A percentile compares a stretch with the other conserved stretches of the same genome.
Evolutionary conservation across 2,113 vertebrate genomes (phyloP).

Genomic region (Brachypodius melanocephalos): DNA sequence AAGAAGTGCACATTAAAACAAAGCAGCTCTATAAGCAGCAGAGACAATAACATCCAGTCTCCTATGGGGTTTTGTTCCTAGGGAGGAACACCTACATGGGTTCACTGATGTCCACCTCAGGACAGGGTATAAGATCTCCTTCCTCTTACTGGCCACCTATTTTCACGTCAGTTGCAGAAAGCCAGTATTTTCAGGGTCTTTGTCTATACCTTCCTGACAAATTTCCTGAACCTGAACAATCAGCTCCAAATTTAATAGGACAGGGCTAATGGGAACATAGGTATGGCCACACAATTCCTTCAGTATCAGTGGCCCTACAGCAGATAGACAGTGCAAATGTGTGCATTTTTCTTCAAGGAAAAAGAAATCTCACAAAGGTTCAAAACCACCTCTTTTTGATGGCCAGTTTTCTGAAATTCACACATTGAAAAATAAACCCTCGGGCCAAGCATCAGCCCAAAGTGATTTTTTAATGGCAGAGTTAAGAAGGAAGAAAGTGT

Average conservation of each 20-base stretch:
- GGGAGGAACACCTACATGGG: background rate
- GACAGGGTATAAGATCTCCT: background rate
- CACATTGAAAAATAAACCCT: background rate
- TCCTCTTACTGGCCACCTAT: background rate
- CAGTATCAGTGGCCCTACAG: background rate
- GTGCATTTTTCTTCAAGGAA: background rate
- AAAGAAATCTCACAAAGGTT: background rate
- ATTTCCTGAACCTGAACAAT: background rate
- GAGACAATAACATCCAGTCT: background rate
- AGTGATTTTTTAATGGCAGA: background rate
- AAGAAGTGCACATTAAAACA: background rate
- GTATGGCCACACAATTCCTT: background rate
- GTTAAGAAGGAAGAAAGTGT: background rate
- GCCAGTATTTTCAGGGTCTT: background rate
- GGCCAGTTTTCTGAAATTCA: background rate
- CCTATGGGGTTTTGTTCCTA: background rate
- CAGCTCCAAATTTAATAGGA: background rate
- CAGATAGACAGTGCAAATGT: rapidly evolving
- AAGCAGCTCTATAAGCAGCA: background rate
- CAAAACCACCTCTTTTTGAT: background rate
- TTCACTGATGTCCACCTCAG: background rate
- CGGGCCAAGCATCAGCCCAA: background rate
- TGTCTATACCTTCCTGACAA: background rate
- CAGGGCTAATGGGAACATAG: rapidly evolving
- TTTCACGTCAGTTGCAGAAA: background rate